Base-by-base conservation (phyloP, 2,113 vertebrate genomes). In the Sitta europaea region DNA sequence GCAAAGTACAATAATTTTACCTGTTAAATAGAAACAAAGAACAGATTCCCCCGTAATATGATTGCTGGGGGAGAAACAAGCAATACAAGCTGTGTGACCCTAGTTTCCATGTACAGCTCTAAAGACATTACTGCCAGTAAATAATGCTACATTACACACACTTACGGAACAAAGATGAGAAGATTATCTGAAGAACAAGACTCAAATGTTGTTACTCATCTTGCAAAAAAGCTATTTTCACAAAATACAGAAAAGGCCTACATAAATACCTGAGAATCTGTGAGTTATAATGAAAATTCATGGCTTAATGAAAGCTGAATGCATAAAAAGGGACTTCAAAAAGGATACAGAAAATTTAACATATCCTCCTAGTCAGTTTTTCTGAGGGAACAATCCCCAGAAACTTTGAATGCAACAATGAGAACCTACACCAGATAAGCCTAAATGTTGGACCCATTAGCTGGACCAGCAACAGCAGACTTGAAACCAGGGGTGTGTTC, bases 231-330 rank as follows among this genome's bases (percentile, higher is more conserved):
- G 11, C 14, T 75, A 79, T 73, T 85, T 79, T 76, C 63, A 85
- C 21, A 82, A 87, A 82, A 89, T 50, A 73, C 29, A 91, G 77
- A n/a, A n/a, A 87, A 82, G 50, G 62, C 3, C 57, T 68, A 71
- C 53, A 87, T 9, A 87, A 85, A 79, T n/a, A 87, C 18, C n/a
- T n/a, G 31, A 91, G 50, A 68, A 67, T 42, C 43, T 75, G 16
- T 4, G 6, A 75, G 20, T 75, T 75, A 55, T 40, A 84, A 27
- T 16, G 35, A 80, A 76, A 83, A 94, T 47, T 31, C 14, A 80
- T 1, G 3, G 14, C 14, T 25, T 55, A 86, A 73, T 18, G 28
- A 88, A 66, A 71, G 50, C 17, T n/a, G 16, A 92, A 67, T 0
- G 0, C 27, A 71, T 58, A 16, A 50, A 59, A 94, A 75, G 29